Base-by-base conservation (phyloP, 2,888 invertebrate species). In the Orthonevra nobilis region DNA sequence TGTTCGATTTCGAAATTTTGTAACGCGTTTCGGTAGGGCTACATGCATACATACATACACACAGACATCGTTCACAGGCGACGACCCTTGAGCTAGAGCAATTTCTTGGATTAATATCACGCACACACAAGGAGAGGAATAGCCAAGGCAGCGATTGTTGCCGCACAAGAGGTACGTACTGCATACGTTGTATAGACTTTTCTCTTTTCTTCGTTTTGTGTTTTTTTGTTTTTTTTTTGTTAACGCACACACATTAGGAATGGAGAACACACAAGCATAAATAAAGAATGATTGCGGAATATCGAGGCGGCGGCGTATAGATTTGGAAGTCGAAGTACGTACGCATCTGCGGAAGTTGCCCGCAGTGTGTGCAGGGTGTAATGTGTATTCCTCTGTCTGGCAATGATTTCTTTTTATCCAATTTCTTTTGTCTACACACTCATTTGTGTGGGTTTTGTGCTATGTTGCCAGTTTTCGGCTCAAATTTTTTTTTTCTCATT, bases 271-370 rank as follows among this genome's bases (percentile, higher is more conserved):
- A n/a, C n/a, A n/a, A n/a, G n/a, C n/a, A n/a, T n/a, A n/a, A n/a
- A n/a, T n/a, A n/a, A n/a, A n/a, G n/a, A n/a, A n/a, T n/a, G n/a
- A n/a, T n/a, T n/a, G n/a, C n/a, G n/a, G n/a, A n/a, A n/a, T n/a
- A n/a, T n/a, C n/a, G n/a, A n/a, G n/a, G n/a, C n/a, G n/a, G n/a
- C n/a, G n/a, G n/a, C n/a, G n/a, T n/a, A n/a, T n/a, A n/a, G n/a
- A n/a, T n/a, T n/a, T n/a, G n/a, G n/a, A n/a, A n/a, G n/a, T n/a
- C n/a, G n/a, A n/a, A 4, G 32, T 32, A 36, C 40, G 48, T 54
- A 72, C 72, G 73, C 79, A 73, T 79, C 79, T 68, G 72, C 79
- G 73, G 73, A 79, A 79, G 73, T 73, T 54, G 23, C 30, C 48
- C 58, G n/a, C n/a, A 50, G 68, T 46, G 60, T 60, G 56, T 48